Base-by-base conservation (phyloP, 2,797 vertebrate species). In the Esox masquinongy region DNA sequence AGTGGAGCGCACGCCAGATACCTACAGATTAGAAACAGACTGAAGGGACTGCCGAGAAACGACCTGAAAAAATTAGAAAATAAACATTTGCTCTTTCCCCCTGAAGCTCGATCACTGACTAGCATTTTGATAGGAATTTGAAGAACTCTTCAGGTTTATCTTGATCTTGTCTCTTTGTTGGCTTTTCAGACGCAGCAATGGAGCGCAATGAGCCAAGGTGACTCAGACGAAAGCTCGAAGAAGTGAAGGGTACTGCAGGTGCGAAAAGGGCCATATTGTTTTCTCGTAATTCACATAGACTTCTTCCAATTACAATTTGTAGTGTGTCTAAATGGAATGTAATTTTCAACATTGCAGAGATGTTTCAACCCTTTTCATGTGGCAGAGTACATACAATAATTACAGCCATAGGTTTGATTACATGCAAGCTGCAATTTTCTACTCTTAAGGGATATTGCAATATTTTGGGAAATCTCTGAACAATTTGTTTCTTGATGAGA, bases 1-100 rank as follows among this genome's bases (percentile, higher is more conserved):
- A 90, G 78, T 86, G 83, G 83, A 91, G 88, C 86, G 86, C 88
- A 87, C 87, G 83, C 74, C 80, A 92, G 91, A 93, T 92, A 91
- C 83, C 86, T 68, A 34, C 75, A 88, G 90, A 92, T 92, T 92
- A 92, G 82, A 89, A 86, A 74, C 77, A 79, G 84, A 85, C 88
- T 89, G 89, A 88, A 87, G 86, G 84, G 84, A 88, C 87, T 83
- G 82, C 83, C 83, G 72, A 78, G 83, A 75, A 83, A 83, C 86
- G 88, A 89, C 82, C 76, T 74, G 83, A 77, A 85, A 82, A 86
- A 91, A 87, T 88, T 80, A 59, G 84, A 89, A 87, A 89, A 90
- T 90, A 91, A 91, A 90, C 86, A 92, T 92, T 90, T 84, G 70
- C 87, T 83, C 80, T 80, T 72, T 83, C 73, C 80, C 84, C 74